Conservation (phyloP, 2,113 vertebrate species). For the Colinus virginianus region DNA sequence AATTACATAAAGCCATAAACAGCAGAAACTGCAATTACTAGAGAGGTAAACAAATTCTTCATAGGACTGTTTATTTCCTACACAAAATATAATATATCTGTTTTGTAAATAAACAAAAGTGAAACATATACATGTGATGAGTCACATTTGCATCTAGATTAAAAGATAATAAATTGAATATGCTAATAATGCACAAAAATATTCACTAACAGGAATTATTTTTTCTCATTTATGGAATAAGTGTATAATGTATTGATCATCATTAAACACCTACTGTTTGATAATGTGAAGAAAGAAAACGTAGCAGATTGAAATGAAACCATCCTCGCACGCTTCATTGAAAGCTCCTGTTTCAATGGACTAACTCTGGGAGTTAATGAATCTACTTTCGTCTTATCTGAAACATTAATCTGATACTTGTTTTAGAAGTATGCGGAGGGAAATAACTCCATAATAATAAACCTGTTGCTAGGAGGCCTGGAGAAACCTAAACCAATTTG, state of each 20-base stretch:
- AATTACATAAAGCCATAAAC: background rate
- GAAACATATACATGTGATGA: background rate
- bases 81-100: background rate
- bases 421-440: conserved; percentile 30
- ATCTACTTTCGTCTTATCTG: conserved; percentile 25
- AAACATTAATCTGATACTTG: conserved; percentile 45
- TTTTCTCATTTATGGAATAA: background rate
- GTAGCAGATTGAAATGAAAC: background rate
- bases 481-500: conserved; percentile 43
- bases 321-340: background rate
- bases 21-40: conserved; percentile 8
- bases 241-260: background rate
- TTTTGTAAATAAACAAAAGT: conserved; percentile 2
- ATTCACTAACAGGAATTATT: background rate
- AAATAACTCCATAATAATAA: conserved; percentile 51
- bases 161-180: background rate
- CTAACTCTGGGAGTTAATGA: conserved; percentile 28
- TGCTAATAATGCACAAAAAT: conserved; percentile 2
- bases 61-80: background rate
- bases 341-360: background rate
- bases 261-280: background rate
- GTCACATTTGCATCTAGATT: background rate
- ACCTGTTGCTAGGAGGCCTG: conserved; percentile 57
- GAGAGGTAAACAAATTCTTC: conserved; percentile 16
- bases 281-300: background rate